Conservation (phyloP, 2,797 vertebrate genomes). For the Tragopan temminckii region DNA sequence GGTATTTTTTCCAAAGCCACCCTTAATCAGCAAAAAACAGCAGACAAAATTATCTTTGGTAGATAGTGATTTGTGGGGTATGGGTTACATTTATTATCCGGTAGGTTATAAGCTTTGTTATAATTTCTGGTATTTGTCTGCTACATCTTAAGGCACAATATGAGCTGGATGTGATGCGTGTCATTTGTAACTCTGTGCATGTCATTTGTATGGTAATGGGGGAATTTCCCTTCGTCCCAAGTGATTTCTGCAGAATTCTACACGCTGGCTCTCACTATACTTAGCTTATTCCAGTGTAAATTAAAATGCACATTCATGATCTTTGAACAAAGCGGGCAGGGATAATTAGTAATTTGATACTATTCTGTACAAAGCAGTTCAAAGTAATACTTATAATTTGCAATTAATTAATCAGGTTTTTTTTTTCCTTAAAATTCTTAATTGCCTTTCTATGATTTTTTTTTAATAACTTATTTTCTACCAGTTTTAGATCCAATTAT, state of each 20-base stretch:
- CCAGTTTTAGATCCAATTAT: constrained; percentile 48
- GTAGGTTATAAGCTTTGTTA: constrained; percentile 54
- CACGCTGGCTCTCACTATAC: background rate
- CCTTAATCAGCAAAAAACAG: constrained; percentile 64
- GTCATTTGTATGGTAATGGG: constrained; percentile 55
- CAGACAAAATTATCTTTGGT: constrained; percentile 50
- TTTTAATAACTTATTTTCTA: constrained; percentile 40
- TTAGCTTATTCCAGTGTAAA: constrained; percentile 2
- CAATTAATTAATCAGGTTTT: constrained; percentile 60
- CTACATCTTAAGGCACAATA: background rate
- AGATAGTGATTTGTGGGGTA: constrained; percentile 47
- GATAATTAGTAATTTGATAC: constrained; percentile 39
- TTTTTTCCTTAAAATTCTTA: constrained; percentile 46
- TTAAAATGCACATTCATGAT: constrained; percentile 44
- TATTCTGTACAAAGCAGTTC: constrained; percentile 9
- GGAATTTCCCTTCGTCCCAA: constrained; percentile 19
- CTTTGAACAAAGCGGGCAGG: constrained; percentile 25
- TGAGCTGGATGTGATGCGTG: background rate
- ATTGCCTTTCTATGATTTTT: constrained; percentile 54
- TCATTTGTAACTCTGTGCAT: constrained; percentile 7
- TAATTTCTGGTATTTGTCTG: constrained; percentile 51
- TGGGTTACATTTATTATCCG: constrained; percentile 61
- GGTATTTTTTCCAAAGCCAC: constrained; percentile 8
- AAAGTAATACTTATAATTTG: constrained; percentile 63
- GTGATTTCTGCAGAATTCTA: background rate